Evolutionary conservation across 2,797 vertebrate species (phyloP).

Genomic region (Helarctos malayanus): DNA sequence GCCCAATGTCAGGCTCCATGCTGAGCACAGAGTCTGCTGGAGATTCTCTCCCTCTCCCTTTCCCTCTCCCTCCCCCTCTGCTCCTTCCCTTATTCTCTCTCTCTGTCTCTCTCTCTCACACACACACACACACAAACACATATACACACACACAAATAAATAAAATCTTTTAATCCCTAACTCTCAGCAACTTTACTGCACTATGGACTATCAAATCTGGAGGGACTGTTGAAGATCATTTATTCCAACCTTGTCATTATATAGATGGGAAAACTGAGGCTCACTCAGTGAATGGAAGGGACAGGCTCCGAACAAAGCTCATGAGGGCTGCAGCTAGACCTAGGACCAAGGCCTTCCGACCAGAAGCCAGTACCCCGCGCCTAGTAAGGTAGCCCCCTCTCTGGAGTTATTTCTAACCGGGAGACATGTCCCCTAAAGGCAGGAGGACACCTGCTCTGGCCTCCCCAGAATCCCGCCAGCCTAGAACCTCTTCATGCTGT

Average conservation of each 20-base stretch:
- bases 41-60: neutral
- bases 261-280: conserved; percentile 39
- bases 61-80: no score
- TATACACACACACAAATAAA: neutral
- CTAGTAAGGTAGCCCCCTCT: neutral
- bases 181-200: neutral
- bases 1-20: neutral
- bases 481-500: neutral
- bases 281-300: neutral
- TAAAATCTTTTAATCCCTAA: neutral
- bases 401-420: conserved; percentile 28
- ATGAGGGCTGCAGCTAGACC: neutral
- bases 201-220: neutral
- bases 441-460: neutral
- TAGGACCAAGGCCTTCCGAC: neutral
- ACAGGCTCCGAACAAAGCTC: neutral
- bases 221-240: neutral
- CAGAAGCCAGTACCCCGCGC: neutral
- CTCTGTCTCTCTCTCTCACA: neutral
- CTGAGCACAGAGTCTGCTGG: neutral
- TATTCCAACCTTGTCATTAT: conserved; percentile 22
- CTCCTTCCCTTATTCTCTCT: neutral
- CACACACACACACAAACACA: no score
- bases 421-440: neutral
- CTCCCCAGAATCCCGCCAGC: neutral